Percentiles rank a stretch among this genome's conserved stretches.
Conservation (phyloP, 2,797 vertebrate genomes). For the Coreius guichenoti region DNA sequence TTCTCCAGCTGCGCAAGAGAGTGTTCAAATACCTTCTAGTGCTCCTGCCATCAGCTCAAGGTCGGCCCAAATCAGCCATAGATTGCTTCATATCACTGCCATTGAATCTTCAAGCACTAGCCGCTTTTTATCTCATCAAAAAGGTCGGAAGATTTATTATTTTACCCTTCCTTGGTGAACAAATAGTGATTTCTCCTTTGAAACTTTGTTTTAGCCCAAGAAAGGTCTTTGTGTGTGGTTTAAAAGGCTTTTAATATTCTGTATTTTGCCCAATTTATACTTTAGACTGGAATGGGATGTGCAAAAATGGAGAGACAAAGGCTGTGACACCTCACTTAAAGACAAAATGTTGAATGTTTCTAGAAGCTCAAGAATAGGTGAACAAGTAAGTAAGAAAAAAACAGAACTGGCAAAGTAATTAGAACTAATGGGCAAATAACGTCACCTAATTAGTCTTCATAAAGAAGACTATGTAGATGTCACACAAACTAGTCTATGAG, state of each 20-base stretch:
- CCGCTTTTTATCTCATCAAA: slow-evolving; percentile 19
- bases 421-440: background rate
- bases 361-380: background rate
- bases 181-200: slow-evolving; percentile 9
- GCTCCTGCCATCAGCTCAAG: slow-evolving; percentile 24
- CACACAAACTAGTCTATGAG: background rate
- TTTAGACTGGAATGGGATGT: slow-evolving; percentile 10
- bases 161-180: slow-evolving; percentile 26
- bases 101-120: slow-evolving; percentile 38
- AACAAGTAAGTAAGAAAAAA: background rate
- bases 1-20: slow-evolving; percentile 30
- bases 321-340: background rate
- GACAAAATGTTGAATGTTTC: slow-evolving; percentile 1
- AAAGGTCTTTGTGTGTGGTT: slow-evolving; percentile 3
- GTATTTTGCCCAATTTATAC: background rate
- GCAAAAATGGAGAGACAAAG: background rate
- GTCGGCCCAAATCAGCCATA: slow-evolving; percentile 24
- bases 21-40: slow-evolving; percentile 23
- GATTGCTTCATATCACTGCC: slow-evolving; percentile 39
- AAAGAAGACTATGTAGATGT: background rate
- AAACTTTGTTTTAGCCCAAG: slow-evolving; percentile 21
- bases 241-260: slow-evolving; percentile 28
- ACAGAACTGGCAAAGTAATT: background rate
- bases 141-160: slow-evolving; percentile 30
- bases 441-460: background rate